Evolutionary conservation across 2,888 invertebrate species (phyloP).

Genomic region (Nipponacmea schrenckii): DNA sequence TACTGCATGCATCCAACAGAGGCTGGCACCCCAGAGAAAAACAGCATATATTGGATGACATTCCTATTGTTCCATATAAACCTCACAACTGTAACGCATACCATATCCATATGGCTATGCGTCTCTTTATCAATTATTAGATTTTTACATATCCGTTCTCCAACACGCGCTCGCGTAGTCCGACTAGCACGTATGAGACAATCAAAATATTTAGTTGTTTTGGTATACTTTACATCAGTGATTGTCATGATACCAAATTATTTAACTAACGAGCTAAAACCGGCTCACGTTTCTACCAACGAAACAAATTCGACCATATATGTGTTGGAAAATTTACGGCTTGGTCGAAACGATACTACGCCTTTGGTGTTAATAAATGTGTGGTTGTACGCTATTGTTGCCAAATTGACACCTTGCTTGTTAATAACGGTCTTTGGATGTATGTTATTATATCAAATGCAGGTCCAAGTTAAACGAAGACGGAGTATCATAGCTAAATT

Average conservation of each 20-base stretch:
- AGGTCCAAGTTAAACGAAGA: slow-evolving; percentile 50
- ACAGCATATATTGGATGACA: slow-evolving; percentile 66
- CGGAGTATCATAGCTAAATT: slow-evolving; percentile 49
- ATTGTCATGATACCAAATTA: slow-evolving; percentile 87
- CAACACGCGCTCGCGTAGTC: slow-evolving; percentile 77
- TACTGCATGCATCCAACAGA: slow-evolving; percentile 52
- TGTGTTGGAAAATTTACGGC: slow-evolving; percentile 43
- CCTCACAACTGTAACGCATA: slow-evolving; percentile 87
- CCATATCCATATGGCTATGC: slow-evolving; percentile 92
- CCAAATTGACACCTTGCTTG: slow-evolving; percentile 90
- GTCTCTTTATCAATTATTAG: slow-evolving; percentile 92
- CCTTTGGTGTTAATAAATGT: slow-evolving; percentile 73
- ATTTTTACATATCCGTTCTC: slow-evolving; percentile 77
- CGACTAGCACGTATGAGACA: slow-evolving; percentile 78
- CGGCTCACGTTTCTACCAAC: slow-evolving; percentile 30
- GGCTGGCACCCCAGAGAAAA: slow-evolving; percentile 43
- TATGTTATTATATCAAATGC: slow-evolving; percentile 63
- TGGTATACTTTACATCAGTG: slow-evolving; percentile 86
- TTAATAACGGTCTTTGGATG: slow-evolving; percentile 78
- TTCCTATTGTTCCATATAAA: slow-evolving; percentile 81
- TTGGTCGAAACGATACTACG: slow-evolving; percentile 48
- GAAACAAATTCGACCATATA: slow-evolving; percentile 39
- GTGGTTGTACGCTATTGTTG: slow-evolving; percentile 91
- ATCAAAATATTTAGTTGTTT: slow-evolving; percentile 79
- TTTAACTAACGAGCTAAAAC: slow-evolving; percentile 74